Percentiles rank a stretch among this genome's conserved stretches.
These are phyloP conservation scores for Drosophila gaucha DNA, from an alignment of 2,888 invertebrate genomes.

Conservation along the genomic window DNA sequence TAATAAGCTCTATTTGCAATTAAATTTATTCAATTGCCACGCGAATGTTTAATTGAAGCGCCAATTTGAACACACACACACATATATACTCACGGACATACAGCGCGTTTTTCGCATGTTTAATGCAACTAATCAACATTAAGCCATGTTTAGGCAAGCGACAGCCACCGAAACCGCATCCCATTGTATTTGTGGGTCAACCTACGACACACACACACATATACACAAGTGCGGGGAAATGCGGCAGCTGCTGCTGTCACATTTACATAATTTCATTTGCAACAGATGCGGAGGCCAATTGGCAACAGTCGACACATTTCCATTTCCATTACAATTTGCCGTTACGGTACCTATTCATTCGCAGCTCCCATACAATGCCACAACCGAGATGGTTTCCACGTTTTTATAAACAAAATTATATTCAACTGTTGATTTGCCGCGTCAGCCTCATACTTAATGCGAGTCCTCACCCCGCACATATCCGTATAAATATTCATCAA, in stretches of 20 bases:
- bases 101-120: conserved; percentile 65
- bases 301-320: conserved; percentile 43
- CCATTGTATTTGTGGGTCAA: conserved; percentile 69
- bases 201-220: conserved; percentile 31
- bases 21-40: conserved; percentile 76
- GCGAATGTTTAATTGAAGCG: conserved; percentile 63
- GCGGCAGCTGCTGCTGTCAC: conserved; percentile 60
- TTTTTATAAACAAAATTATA: conserved; percentile 66
- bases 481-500: conserved; percentile 68
- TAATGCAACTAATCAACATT: conserved; percentile 78
- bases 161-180: conserved; percentile 40
- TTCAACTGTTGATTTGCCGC: conserved; percentile 68
- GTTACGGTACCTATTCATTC: background rate
- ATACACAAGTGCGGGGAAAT: conserved; percentile 8
- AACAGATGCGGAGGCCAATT: conserved; percentile 61
- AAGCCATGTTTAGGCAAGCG: conserved; percentile 67
- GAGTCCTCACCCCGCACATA: conserved; percentile 19
- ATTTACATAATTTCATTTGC: conserved; percentile 80
- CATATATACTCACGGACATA: background rate
- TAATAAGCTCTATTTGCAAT: conserved; percentile 66
- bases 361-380: background rate
- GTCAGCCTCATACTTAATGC: conserved; percentile 43
- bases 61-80: conserved; percentile 50
- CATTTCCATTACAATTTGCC: conserved; percentile 8
- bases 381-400: conserved; percentile 56